Evolutionary conservation across 2,888 invertebrate genomes (phyloP), one percentile per base, ranked within the genome.

Genomic region (Sphecodes monilicornis): DNA sequence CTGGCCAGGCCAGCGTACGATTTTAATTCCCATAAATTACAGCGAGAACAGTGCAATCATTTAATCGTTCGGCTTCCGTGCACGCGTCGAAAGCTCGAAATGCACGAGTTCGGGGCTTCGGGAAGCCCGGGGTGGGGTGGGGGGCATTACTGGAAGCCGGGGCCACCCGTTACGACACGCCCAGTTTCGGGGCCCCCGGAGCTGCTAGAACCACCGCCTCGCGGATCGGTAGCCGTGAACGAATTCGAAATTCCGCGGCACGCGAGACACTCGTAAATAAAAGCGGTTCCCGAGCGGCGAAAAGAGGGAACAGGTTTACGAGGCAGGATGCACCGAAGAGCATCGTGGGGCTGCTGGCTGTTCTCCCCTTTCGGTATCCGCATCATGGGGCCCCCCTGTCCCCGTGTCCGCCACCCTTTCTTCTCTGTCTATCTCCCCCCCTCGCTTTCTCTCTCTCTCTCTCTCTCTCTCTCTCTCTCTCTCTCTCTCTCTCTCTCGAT

Each of bases 221-320:
- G 83, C 78, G 80, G 69, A 77, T 80, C 82, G 80, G 86, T 78
- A 84, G 86, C 85, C 79, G 86, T 83, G 85, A 86, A 86, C 88
- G 89, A 90, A 90, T 87, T 85, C 89, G 88, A 89, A 91, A 91
- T 91, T 89, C 87, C 78, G 88, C 89, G 88, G 91, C 90, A 91
- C 91, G 91, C 91, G 90, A 91, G 89, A 82, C 76, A 81, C 87
- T 91, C 91, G 90, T 91, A 91, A 91, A 91, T 91, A 91, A 90
- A 89, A 86, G 88, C 88, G 87, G 88, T 90, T 86, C 86, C 84
- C 85, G 89, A 85, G 87, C 91, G 90, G 91, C 88, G 91, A 92
- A 92, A 92, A 91, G 91, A 88, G 89, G 69, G 88, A 92, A 92
- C 92, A 90, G 92, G 91, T 92, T 92, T 92, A 92, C 91, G 91